phyloP scores from a whole-genome alignment of 2,888 invertebrate genomes.

The Nasonovia ribisnigri region DNA sequence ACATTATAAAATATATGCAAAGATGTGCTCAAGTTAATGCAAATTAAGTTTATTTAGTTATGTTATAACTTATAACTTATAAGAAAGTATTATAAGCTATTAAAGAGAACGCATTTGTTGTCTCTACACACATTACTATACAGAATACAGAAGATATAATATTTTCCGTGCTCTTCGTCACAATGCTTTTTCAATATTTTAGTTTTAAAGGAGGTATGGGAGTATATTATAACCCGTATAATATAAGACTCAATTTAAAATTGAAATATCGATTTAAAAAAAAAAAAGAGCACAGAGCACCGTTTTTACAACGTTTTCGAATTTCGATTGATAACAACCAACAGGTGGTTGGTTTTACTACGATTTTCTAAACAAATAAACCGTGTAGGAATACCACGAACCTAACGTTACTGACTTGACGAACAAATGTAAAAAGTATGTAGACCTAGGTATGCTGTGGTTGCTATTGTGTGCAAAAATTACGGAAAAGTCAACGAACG shows the following conservation, averaged over 20 bases:
- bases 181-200: background rate
- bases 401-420: no score
- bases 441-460: background rate
- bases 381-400: background rate
- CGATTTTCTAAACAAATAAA: background rate
- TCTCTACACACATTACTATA: background rate
- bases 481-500: background rate
- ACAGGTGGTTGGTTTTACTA: background rate
- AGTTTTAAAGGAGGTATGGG: background rate
- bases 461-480: background rate
- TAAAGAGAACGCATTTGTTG: background rate
- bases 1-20: background rate
- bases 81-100: no score
- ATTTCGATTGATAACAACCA: background rate
- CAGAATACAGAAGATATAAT: background rate
- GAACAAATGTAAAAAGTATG: background rate
- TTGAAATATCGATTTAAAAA: background rate
- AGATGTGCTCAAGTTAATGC: background rate
- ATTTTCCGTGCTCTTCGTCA: background rate
- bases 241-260: background rate
- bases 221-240: no score
- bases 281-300: background rate
- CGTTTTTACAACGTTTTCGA: background rate
- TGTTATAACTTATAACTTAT: no score
- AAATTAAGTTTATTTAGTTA: background rate